phyloP scores from a whole-genome alignment of 1,140 invertebrate species.

The Cydia splendana region DNA sequence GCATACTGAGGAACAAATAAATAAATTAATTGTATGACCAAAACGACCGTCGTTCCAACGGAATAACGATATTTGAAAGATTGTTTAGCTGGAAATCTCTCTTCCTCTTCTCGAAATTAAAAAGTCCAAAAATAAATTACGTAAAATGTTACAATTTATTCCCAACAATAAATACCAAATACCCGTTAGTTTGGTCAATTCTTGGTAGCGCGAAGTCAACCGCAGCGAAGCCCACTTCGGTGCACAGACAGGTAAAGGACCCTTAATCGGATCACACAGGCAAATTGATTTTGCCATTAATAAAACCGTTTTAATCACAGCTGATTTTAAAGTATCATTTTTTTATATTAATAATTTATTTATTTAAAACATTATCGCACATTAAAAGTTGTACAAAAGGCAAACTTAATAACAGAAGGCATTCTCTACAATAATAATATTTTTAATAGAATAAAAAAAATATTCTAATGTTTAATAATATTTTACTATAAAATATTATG shows the following conservation, averaged over 20 bases:
- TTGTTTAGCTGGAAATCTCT: not conserved
- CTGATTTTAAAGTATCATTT: too few relatives aligned
- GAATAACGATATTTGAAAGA: not conserved
- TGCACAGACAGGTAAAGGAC: slow-evolving; percentile 15
- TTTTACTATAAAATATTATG: too few relatives aligned
- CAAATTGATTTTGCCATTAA: not conserved
- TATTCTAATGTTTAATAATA: too few relatives aligned
- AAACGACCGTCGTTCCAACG: too few relatives aligned
- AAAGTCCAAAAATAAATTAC: not conserved
- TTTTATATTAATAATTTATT: too few relatives aligned
- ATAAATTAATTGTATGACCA: too few relatives aligned
- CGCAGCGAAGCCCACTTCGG: slow-evolving; percentile 17
- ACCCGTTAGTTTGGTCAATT: slow-evolving; percentile 16
- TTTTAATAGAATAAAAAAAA: too few relatives aligned
- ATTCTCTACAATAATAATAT: too few relatives aligned
- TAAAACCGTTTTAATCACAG: not conserved
- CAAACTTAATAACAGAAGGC: too few relatives aligned
- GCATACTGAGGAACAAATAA: too few relatives aligned
- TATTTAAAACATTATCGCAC: too few relatives aligned
- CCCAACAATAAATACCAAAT: not conserved
- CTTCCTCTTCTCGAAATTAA: not conserved
- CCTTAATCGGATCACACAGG: slow-evolving; percentile 12
- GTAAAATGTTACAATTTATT: not conserved
- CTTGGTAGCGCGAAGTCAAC: slow-evolving; percentile 18
- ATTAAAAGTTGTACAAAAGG: too few relatives aligned